Percentiles rank a stretch among this genome's conserved stretches.
Conservation (phyloP, 1,140 invertebrate genomes). For the Neodiprion pinetum region DNA sequence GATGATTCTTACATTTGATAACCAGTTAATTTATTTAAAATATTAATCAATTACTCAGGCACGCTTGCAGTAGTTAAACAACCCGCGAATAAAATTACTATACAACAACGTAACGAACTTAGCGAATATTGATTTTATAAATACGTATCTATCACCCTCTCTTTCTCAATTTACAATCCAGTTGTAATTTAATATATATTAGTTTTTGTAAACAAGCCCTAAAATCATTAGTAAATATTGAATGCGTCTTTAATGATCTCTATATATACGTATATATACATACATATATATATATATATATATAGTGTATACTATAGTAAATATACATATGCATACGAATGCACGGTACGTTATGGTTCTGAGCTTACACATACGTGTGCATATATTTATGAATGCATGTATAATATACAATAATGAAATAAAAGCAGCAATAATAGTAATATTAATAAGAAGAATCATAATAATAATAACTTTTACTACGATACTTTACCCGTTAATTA, state of each 20-base stretch:
- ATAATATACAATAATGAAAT: not conserved
- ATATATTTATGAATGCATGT: not conserved
- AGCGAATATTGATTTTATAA: constrained; percentile 2
- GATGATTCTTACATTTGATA: too few species aligned
- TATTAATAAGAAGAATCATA: too few species aligned
- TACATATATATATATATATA: not conserved
- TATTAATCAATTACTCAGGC: constrained; percentile 11
- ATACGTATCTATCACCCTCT: not conserved
- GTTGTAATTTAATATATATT: constrained; percentile 1
- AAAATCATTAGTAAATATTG: constrained; percentile 8
- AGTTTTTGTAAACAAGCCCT: not conserved
- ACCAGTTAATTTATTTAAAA: constrained; percentile 9
- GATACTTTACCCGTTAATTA: constrained; percentile 30
- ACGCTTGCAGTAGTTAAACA: constrained; percentile 11
- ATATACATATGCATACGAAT: not conserved
- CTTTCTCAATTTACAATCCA: not conserved
- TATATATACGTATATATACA: not conserved
- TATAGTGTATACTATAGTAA: not conserved
- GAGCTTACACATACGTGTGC: not conserved
- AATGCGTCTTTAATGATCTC: constrained; percentile 6
- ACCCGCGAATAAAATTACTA: not conserved
- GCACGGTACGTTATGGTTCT: not conserved
- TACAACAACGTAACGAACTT: constrained; percentile 1
- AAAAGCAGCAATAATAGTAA: too few species aligned
- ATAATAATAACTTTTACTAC: constrained; percentile 30